A percentile compares a stretch with the other conserved stretches of the same genome.
Evolutionary conservation across 2,888 invertebrate species (phyloP).

Genomic region (Hirtodrosophila alboralis): DNA sequence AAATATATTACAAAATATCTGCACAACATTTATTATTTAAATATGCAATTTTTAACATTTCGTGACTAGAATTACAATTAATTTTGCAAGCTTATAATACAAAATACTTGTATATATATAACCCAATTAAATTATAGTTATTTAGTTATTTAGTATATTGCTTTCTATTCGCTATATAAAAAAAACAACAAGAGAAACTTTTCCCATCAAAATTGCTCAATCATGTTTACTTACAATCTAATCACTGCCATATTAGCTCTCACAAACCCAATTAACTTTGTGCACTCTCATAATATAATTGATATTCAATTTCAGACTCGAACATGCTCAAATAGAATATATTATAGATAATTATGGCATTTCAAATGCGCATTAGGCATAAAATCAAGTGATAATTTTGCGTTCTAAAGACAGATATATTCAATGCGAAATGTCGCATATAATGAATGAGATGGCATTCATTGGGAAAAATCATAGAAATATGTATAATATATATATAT

Average conservation of each 20-base stretch:
- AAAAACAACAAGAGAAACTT: not conserved
- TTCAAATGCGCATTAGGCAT: slow-evolving; percentile 23
- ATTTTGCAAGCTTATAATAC: no score
- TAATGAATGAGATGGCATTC: slow-evolving; percentile 27
- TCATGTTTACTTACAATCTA: slow-evolving; percentile 22
- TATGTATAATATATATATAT: no score
- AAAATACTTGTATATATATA: no score
- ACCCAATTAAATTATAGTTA: not conserved
- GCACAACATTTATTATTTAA: no score
- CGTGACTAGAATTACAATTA: no score
- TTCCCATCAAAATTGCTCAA: slow-evolving; percentile 21
- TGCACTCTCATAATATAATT: slow-evolving; percentile 25
- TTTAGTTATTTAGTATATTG: not conserved
- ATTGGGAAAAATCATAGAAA: slow-evolving; percentile 11
- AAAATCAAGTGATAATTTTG: slow-evolving; percentile 8
- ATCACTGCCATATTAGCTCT: slow-evolving; percentile 38
- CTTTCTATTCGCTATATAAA: not conserved
- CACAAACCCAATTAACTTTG: slow-evolving; percentile 44
- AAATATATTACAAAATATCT: not conserved
- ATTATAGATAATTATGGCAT: slow-evolving; percentile 27
- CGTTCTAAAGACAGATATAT: not conserved
- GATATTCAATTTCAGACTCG: slow-evolving; percentile 9
- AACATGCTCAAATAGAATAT: slow-evolving; percentile 12
- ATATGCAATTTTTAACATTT: no score
- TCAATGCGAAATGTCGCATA: not conserved